Evolutionary conservation across 2,888 invertebrate genomes (phyloP).

Genomic region (Athetis lepigone): DNA sequence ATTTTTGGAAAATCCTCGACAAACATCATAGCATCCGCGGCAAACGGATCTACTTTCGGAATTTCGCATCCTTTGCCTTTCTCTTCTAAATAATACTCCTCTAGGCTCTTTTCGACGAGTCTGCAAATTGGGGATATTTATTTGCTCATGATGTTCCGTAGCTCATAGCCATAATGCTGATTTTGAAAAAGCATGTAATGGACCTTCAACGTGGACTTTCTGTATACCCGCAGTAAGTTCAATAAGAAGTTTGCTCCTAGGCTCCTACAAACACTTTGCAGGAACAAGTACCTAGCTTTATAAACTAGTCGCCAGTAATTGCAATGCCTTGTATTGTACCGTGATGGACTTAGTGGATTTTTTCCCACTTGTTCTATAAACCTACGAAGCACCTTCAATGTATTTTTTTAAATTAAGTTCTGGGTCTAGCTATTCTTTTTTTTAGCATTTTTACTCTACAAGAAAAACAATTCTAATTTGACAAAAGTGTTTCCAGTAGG

Average conservation of each 20-base stretch:
- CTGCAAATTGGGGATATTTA: constrained; percentile 42
- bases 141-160: neutral
- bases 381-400: too few relatives aligned
- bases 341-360: too few relatives aligned
- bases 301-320: too few relatives aligned
- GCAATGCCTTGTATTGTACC: too few relatives aligned
- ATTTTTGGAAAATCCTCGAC: constrained; percentile 92
- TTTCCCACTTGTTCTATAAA: too few relatives aligned
- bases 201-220: neutral
- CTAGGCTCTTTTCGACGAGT: constrained; percentile 24
- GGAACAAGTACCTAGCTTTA: neutral
- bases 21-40: constrained; percentile 94
- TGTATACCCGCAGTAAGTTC: neutral
- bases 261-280: neutral
- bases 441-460: too few relatives aligned
- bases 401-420: too few relatives aligned
- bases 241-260: neutral
- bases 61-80: constrained; percentile 83
- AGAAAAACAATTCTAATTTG: too few relatives aligned
- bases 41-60: constrained; percentile 86
- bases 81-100: constrained; percentile 70
- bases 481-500: too few relatives aligned
- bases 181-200: neutral
- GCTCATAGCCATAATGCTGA: neutral
- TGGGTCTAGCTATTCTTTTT: too few relatives aligned